phyloP scores from a whole-genome alignment of 2,113 vertebrate species.

The Sylvietta virens region DNA sequence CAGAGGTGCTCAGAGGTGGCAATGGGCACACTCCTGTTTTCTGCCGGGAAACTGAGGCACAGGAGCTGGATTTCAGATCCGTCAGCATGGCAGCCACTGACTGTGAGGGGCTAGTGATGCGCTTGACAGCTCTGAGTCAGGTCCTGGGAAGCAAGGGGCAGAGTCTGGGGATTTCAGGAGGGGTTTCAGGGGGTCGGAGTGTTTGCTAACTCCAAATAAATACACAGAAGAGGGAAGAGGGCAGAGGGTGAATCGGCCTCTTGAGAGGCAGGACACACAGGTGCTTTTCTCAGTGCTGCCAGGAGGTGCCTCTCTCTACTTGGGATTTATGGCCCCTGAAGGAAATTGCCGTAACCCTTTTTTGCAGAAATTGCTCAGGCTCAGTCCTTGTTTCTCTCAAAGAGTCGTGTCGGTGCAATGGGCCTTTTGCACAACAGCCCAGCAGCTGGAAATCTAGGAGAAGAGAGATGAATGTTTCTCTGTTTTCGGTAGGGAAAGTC shows the following conservation, averaged over 20 bases:
- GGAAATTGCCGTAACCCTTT: not conserved
- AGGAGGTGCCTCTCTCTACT: slow-evolving; percentile 68
- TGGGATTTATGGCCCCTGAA: slow-evolving; percentile 29
- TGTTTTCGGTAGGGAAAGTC: not conserved
- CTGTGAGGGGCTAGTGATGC: not conserved
- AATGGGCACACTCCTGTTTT: not conserved
- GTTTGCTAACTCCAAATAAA: not conserved
- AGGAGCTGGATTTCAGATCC: not conserved
- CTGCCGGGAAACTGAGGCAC: not conserved
- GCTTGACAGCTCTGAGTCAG: not conserved
- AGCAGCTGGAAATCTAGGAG: not conserved
- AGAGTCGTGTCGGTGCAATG: not conserved
- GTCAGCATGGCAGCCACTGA: not conserved
- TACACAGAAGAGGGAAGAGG: not conserved
- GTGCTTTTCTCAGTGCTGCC: slow-evolving; percentile 62
- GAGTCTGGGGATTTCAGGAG: not conserved
- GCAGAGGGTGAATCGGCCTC: not conserved
- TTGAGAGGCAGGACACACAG: not conserved
- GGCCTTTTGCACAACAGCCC: not conserved
- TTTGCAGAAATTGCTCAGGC: not conserved
- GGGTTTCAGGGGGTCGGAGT: not conserved
- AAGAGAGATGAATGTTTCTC: not conserved
- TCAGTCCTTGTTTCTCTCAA: not conserved
- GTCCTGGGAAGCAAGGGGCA: not conserved
- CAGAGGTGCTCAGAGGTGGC: not conserved